Evolutionary conservation across 2,113 vertebrate species (phyloP), one percentile per base, ranked within the genome.

Genomic region (Amphilophus citrinellus): DNA sequence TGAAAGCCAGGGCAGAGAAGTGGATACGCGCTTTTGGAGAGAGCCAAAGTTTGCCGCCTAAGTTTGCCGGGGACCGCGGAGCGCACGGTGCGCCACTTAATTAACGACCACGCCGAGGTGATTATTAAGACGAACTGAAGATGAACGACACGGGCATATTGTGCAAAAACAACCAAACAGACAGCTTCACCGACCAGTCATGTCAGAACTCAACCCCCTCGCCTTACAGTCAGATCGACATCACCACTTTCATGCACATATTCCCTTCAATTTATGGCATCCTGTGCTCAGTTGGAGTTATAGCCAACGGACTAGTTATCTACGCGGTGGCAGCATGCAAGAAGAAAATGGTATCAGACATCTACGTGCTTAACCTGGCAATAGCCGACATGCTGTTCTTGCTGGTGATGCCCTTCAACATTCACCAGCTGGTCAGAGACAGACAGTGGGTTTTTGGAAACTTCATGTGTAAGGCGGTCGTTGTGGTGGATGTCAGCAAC

Each of bases 321-420:
- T 96, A 96, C 86, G 94, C 96, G 4, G 96, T 97, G 87, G 95
- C 93, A 3, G 91, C 93, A 0, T 96, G 96, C 89, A 97, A 97
- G 90, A 97, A 96, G 87, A 96, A 95, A 60, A 95, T 96, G 94
- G 95, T 97, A 1, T 97, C 96, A 3, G 96, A 97, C 88, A 95
- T 96, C 86, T 97, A 97, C 87, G 95, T 97, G 89, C 81, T 97
- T 24, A 97, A 96, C 87, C 61, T 97, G 94, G 96, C 96, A 1
- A 93, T 96, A 35, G 96, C 96, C 3, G 96, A 97, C 87, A 92
- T 96, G 95, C 94, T 97, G 18, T 97, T 97, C 87, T 10, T 97
- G 84, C 85, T 97, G 1, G 96, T 96, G 63, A 97, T 97, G 96
- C 96, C 96, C 56, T 97, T 97, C 81, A 96, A 96, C 91, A 96